A percentile compares a stretch with the other conserved stretches of the same genome.
Conservation (phyloP, 1,140 invertebrate species). For the Drosophila ambigua region DNA sequence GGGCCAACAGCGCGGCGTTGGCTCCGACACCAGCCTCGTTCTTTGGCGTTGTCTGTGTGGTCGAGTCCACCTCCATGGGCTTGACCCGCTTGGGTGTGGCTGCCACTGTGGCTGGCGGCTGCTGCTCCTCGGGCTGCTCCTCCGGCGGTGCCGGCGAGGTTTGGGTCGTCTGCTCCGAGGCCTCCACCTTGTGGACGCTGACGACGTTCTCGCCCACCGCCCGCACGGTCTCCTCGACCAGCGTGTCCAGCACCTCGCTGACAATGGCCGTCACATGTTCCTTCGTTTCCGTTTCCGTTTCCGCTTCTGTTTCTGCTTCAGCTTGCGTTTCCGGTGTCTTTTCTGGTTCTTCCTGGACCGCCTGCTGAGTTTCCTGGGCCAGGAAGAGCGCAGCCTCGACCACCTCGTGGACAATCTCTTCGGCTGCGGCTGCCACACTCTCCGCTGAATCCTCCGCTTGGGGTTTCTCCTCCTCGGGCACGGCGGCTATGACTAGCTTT, state of each 20-base stretch:
- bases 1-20: slow-evolving; percentile 1
- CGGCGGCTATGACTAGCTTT: too few relatives aligned
- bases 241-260: slow-evolving; percentile 62
- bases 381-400: slow-evolving; percentile 65
- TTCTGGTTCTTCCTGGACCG: slow-evolving; percentile 4
- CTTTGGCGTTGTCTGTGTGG: slow-evolving; percentile 78
- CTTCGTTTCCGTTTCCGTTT: slow-evolving; percentile 18
- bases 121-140: slow-evolving; percentile 19
- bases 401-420: slow-evolving; percentile 71
- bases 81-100: slow-evolving; percentile 35
- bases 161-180: slow-evolving; percentile 61
- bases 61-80: slow-evolving; percentile 74
- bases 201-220: slow-evolving; percentile 13
- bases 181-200: slow-evolving; percentile 32
- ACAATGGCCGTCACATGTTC: slow-evolving; percentile 71
- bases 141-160: slow-evolving; percentile 33
- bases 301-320: too few relatives aligned
- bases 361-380: slow-evolving; percentile 6
- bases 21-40: slow-evolving; percentile 53
- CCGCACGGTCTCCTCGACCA: slow-evolving; percentile 72
- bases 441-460: not conserved
- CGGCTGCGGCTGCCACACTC: slow-evolving; percentile 49
- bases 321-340: not conserved
- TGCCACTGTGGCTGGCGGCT: slow-evolving; percentile 11
- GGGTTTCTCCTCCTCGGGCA: slow-evolving; percentile 1